Conservation (phyloP, 2,797 vertebrate genomes). For the Moxostoma hubbsi region DNA sequence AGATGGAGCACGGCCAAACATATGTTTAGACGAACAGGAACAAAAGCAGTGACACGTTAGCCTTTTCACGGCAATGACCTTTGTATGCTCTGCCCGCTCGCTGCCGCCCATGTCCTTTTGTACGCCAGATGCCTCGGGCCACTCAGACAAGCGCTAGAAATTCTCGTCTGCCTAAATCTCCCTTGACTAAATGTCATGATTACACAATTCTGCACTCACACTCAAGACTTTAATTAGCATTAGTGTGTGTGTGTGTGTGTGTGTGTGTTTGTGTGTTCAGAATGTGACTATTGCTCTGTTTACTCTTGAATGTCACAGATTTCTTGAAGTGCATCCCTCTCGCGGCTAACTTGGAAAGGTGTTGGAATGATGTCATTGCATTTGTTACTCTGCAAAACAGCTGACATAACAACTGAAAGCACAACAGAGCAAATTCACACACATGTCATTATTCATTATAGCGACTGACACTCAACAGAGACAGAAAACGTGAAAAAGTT, state of each 20-base stretch:
- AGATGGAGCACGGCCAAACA: conserved; percentile 78
- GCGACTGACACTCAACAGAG: too few relatives aligned
- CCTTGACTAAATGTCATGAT: conserved; percentile 98
- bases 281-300: conserved; percentile 20
- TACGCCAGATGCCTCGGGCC: conserved; percentile 86
- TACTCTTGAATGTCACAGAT: too few relatives aligned
- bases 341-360: too few relatives aligned
- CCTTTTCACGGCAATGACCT: conserved; percentile 90
- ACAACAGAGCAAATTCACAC: too few relatives aligned
- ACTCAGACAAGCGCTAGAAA: conserved; percentile 86
- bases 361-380: too few relatives aligned
- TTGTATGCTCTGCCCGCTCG: conserved; percentile 77
- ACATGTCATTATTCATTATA: too few relatives aligned
- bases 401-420: too few relatives aligned
- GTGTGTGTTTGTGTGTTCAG: conserved; percentile 54
- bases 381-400: too few relatives aligned
- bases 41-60: conserved; percentile 87
- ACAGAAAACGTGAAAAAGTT: too few relatives aligned
- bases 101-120: conserved; percentile 86
- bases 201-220: conserved; percentile 91
- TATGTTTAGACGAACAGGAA: conserved; percentile 83
- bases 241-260: conserved; percentile 63
- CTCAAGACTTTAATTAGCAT: conserved; percentile 93
- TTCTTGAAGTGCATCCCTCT: conserved; percentile 13
- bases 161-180: conserved; percentile 93